phyloP scores from a whole-genome alignment of 2,113 vertebrate species.

The Alethe castanea region DNA sequence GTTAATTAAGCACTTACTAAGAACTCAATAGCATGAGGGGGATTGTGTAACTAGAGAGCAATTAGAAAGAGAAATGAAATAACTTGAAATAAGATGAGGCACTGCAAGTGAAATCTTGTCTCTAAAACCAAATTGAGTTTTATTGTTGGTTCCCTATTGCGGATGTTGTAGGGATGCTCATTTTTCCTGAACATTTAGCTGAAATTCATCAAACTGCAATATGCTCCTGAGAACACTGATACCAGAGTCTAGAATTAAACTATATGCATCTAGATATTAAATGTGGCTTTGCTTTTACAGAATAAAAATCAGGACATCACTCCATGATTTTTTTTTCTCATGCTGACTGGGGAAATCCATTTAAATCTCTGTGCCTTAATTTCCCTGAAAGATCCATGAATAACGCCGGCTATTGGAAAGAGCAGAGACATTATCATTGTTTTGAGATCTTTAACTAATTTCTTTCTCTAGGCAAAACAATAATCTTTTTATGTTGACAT shows the following conservation, averaged over 20 bases:
- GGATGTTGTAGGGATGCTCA: neutral
- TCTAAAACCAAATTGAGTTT: slow-evolving; percentile 13
- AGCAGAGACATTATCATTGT: neutral
- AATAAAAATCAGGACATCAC: neutral
- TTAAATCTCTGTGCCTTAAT: neutral
- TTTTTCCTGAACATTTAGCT: neutral
- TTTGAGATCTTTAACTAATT: neutral
- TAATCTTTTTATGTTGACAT: neutral
- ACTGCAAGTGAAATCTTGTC: slow-evolving; percentile 21
- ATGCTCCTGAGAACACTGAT: neutral
- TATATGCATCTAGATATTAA: neutral
- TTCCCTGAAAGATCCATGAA: slow-evolving; percentile 3
- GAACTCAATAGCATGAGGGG: neutral
- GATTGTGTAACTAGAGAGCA: slow-evolving; percentile 10
- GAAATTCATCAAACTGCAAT: neutral
- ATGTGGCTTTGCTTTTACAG: neutral
- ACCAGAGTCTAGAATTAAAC: neutral
- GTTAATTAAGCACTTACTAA: slow-evolving; percentile 49
- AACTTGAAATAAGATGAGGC: neutral
- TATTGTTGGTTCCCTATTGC: neutral
- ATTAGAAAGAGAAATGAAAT: slow-evolving; percentile 37
- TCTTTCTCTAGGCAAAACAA: neutral
- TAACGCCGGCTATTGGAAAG: neutral
- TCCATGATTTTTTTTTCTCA: neutral
- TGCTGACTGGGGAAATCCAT: neutral